phyloP scores from a whole-genome alignment of 1,140 invertebrate species.

The Ceratoteleas bidentatus region DNA sequence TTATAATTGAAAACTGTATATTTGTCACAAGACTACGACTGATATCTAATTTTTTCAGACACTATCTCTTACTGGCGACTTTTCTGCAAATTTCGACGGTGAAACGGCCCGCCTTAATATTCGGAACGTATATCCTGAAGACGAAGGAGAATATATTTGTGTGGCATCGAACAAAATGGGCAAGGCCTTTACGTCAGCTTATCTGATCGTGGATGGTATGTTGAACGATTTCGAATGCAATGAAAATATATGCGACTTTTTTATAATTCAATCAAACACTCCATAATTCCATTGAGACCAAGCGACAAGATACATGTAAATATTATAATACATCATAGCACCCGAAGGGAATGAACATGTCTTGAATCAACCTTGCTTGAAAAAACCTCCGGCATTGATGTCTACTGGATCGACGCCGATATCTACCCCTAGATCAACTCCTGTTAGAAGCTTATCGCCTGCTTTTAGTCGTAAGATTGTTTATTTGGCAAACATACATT shows the following conservation, averaged over 20 bases:
- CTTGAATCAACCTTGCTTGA: constrained; percentile 84
- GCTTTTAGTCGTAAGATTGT: constrained; percentile 66
- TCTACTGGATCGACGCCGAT: constrained; percentile 87
- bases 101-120: constrained; percentile 87
- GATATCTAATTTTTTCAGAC: too few species aligned
- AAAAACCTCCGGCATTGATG: constrained; percentile 84
- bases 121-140: constrained; percentile 89
- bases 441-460: constrained; percentile 86
- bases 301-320: neutral
- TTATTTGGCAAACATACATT: too few species aligned
- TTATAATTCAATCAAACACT: neutral
- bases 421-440: constrained; percentile 87
- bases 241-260: neutral
- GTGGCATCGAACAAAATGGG: constrained; percentile 91
- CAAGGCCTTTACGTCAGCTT: constrained; percentile 89
- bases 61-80: constrained; percentile 86
- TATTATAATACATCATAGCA: constrained; percentile 80
- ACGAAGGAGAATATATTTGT: constrained; percentile 94
- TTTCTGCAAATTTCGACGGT: constrained; percentile 85
- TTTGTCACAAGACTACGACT: neutral
- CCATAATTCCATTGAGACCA: neutral
- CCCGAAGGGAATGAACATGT: constrained; percentile 90
- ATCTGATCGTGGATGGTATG: constrained; percentile 90
- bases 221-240: neutral
- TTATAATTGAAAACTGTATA: too few species aligned